Conservation (phyloP, 2,797 vertebrate genomes). For the Zalophus californianus region DNA sequence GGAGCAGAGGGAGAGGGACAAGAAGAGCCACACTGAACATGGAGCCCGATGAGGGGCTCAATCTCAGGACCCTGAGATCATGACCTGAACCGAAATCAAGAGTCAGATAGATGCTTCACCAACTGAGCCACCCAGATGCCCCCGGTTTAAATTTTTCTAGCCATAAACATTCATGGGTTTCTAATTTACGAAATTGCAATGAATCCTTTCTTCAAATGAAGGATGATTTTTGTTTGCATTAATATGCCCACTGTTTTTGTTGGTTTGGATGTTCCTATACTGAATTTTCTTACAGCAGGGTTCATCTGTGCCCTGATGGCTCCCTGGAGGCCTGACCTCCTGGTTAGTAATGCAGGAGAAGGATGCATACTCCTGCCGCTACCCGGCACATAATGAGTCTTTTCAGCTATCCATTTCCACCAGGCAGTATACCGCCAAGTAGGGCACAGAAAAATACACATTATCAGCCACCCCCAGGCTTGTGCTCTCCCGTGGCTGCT, state of each 20-base stretch:
- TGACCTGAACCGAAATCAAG: neutral
- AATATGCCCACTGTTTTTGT: neutral
- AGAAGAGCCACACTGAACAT: neutral
- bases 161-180: conserved; percentile 38
- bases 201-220: neutral
- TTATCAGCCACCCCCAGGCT: neutral
- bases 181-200: neutral
- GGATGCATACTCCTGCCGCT: neutral
- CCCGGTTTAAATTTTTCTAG: neutral
- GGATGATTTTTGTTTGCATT: neutral
- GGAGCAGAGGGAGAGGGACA: neutral
- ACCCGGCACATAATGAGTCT: neutral
- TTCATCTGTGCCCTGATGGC: neutral
- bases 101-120: neutral
- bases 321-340: neutral
- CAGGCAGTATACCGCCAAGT: neutral
- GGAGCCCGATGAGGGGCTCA: neutral
- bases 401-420: neutral
- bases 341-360: neutral
- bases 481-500: neutral
- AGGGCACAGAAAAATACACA: neutral
- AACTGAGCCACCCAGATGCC: neutral
- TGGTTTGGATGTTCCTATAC: neutral
- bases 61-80: neutral
- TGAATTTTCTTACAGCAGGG: neutral